These are phyloP conservation scores for Cephalopterus ornatus DNA, from an alignment of 2,113 vertebrate genomes.

Conservation along the genomic window DNA sequence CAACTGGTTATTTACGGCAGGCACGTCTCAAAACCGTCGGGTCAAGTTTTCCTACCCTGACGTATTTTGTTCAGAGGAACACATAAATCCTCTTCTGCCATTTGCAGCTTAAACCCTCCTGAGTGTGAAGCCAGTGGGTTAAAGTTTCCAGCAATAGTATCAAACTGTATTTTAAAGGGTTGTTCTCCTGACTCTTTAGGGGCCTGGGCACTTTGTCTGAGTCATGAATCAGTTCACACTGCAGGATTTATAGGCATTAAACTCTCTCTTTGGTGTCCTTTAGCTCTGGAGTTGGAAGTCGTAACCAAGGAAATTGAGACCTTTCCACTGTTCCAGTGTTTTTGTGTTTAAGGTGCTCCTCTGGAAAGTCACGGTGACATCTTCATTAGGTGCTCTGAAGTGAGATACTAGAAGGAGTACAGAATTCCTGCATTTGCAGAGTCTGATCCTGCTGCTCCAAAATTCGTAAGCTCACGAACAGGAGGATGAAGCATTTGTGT, in stretches of 20 bases:
- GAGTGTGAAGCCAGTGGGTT: conserved; percentile 18
- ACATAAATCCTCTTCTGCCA: conserved; percentile 53
- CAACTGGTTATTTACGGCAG: conserved; percentile 41
- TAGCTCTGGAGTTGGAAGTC: background rate
- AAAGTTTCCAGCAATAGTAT: conserved; percentile 25
- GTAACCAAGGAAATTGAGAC: background rate
- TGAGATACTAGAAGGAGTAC: background rate
- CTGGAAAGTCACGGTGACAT: background rate
- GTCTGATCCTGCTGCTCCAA: background rate
- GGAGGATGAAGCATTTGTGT: background rate
- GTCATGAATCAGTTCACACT: conserved; percentile 2
- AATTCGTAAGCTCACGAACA: background rate
- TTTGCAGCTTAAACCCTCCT: conserved; percentile 44
- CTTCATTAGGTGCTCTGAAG: background rate
- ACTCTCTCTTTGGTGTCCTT: background rate
- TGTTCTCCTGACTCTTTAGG: background rate
- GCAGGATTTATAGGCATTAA: background rate
- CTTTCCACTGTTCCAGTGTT: background rate
- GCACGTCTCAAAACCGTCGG: conserved; percentile 8
- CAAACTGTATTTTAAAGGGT: background rate
- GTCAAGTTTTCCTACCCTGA: conserved; percentile 48
- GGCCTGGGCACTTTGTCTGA: background rate
- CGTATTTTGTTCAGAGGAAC: conserved; percentile 25
- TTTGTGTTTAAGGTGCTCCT: background rate
- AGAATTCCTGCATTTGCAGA: background rate